phyloP scores from a whole-genome alignment of 2,113 vertebrate species.

The Megaptera novaeangliae region DNA sequence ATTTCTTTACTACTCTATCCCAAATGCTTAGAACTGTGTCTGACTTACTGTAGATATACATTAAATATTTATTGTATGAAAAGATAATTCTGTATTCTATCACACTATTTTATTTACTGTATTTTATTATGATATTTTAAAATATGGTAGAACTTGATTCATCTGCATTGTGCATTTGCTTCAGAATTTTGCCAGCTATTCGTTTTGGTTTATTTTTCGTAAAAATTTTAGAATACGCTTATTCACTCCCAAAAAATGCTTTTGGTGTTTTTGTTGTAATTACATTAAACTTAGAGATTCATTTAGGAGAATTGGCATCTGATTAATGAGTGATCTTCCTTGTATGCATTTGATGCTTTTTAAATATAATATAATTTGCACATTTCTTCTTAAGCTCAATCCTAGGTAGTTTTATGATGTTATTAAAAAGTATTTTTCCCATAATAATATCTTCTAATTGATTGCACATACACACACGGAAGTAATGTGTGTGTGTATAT shows the following conservation, averaged over 20 bases:
- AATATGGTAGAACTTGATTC: not conserved
- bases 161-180: not conserved
- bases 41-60: not conserved
- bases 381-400: not conserved
- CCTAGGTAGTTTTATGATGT: not conserved
- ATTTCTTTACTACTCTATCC: not conserved
- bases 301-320: not conserved
- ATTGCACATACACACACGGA: not conserved
- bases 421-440: not conserved
- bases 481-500: not conserved
- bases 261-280: not conserved
- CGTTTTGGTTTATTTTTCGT: not conserved
- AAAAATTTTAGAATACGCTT: not conserved
- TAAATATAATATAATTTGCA: not conserved
- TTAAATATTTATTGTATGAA: not conserved
- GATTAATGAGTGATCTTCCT: not conserved
- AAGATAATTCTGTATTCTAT: not conserved
- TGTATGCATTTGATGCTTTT: not conserved
- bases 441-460: not conserved
- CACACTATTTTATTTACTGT: not conserved
- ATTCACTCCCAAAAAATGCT: not conserved
- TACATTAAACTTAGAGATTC: not conserved
- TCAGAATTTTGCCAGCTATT: not conserved
- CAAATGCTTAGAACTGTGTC: not conserved
- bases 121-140: not conserved